Evolutionary conservation across 2,888 invertebrate species (phyloP).

Genomic region (Hypsopygia costalis): DNA sequence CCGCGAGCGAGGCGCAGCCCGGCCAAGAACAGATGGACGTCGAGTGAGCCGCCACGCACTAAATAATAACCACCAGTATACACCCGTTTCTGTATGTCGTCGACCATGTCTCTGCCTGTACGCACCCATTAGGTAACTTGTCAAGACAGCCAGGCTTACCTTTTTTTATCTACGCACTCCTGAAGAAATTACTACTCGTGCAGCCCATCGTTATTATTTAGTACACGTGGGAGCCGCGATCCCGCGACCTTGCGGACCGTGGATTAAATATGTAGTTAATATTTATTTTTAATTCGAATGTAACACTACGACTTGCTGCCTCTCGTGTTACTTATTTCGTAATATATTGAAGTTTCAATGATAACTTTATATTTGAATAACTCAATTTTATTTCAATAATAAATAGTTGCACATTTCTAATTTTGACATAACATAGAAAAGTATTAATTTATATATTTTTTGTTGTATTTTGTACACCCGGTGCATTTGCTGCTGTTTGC

Average conservation of each 20-base stretch:
- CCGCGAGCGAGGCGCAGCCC: constrained; percentile 23
- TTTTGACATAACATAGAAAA: constrained; percentile 25
- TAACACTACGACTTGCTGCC: constrained; percentile 31
- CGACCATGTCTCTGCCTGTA: constrained; percentile 4
- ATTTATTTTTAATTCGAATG: constrained; percentile 47
- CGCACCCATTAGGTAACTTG: constrained; percentile 1
- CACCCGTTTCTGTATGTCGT: background rate
- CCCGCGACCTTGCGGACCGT: constrained; percentile 21
- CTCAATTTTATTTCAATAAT: constrained; percentile 18
- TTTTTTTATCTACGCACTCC: constrained; percentile 3
- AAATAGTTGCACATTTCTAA: constrained; percentile 25
- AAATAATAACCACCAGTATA: constrained; percentile 36
- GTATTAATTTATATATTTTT: constrained; percentile 33
- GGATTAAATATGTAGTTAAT: constrained; percentile 46
- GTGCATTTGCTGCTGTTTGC: constrained; percentile 28
- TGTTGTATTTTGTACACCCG: constrained; percentile 24
- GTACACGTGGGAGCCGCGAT: constrained; percentile 23
- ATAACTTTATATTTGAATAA: constrained; percentile 20
- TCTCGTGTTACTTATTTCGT: constrained; percentile 31
- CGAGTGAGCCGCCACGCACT: constrained; percentile 49
- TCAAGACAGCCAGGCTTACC: background rate
- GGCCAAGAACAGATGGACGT: constrained; percentile 71
- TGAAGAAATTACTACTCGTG: background rate
- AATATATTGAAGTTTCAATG: constrained; percentile 20
- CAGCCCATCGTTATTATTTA: constrained; percentile 27